Evolutionary conservation across 2,888 invertebrate species (phyloP).

Genomic region (Xiphydria camelus): DNA sequence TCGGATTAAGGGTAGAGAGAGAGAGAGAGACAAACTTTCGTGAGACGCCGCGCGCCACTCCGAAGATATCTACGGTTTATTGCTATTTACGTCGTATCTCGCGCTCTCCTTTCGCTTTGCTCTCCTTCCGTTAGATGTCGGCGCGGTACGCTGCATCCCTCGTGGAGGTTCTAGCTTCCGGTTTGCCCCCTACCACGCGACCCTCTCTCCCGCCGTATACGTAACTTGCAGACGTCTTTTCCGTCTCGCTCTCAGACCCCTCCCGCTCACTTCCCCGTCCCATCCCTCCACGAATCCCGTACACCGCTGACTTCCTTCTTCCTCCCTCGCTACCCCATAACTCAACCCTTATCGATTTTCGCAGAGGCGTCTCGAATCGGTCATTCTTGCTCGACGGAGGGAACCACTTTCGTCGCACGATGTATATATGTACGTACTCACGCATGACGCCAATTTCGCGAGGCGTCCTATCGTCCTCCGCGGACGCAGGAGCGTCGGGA

Average conservation of each 20-base stretch:
- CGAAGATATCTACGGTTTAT: not conserved
- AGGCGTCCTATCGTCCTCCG: too few relatives aligned
- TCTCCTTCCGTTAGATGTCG: slow-evolving; percentile 37
- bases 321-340: not conserved
- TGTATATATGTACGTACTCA: too few relatives aligned
- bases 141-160: slow-evolving; percentile 4
- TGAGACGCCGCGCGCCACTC: too few relatives aligned
- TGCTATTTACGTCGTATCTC: not conserved
- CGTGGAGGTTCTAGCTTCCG: slow-evolving; percentile 1
- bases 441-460: too few relatives aligned
- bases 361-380: not conserved
- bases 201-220: not conserved
- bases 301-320: slow-evolving; percentile 1
- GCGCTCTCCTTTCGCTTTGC: slow-evolving; percentile 15
- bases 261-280: not conserved
- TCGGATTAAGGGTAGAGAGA: too few relatives aligned
- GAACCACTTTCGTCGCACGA: too few relatives aligned
- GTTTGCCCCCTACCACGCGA: not conserved
- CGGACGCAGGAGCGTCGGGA: too few relatives aligned
- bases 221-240: too few relatives aligned
- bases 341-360: slow-evolving; percentile 4
- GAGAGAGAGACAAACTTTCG: too few relatives aligned
- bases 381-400: too few relatives aligned
- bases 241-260: not conserved
- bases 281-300: not conserved